These are phyloP conservation scores for Tachina fera DNA, from an alignment of 2,888 invertebrate genomes.

Conservation along the genomic window DNA sequence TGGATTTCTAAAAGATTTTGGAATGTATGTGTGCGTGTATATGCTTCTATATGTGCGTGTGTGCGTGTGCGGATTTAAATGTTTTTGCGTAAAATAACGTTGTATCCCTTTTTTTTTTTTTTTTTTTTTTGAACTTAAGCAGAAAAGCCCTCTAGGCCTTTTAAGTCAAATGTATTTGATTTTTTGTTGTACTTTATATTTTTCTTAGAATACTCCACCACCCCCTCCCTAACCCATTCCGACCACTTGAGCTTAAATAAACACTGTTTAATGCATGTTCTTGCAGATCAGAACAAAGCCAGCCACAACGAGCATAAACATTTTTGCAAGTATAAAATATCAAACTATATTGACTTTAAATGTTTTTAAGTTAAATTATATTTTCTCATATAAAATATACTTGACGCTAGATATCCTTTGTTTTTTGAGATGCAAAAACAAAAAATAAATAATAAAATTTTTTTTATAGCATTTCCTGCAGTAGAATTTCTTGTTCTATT, in stretches of 20 bases:
- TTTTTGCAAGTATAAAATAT: slow-evolving; percentile 43
- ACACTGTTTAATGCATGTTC: slow-evolving; percentile 57
- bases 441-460: not conserved
- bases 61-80: not conserved
- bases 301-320: slow-evolving; percentile 26
- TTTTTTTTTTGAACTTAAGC: not conserved
- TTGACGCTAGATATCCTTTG: not conserved
- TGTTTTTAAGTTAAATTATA: slow-evolving; percentile 36
- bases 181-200: slow-evolving; percentile 2
- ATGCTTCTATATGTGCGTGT: not conserved
- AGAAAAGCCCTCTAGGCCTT: slow-evolving; percentile 50
- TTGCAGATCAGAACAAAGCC: slow-evolving; percentile 30
- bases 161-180: slow-evolving; percentile 60
- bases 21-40: not conserved
- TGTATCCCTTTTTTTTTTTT: slow-evolving; percentile 24
- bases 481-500: slow-evolving; percentile 34
- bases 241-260: slow-evolving; percentile 55
- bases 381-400: not conserved
- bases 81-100: not conserved
- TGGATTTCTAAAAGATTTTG: slow-evolving; percentile 8
- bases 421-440: slow-evolving; percentile 1
- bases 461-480: slow-evolving; percentile 30
- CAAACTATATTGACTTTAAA: slow-evolving; percentile 43
- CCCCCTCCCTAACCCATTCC: not conserved
- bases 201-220: not conserved